Base-by-base conservation (phyloP, 1,140 invertebrate genomes). In the Coptotermes formosanus region DNA sequence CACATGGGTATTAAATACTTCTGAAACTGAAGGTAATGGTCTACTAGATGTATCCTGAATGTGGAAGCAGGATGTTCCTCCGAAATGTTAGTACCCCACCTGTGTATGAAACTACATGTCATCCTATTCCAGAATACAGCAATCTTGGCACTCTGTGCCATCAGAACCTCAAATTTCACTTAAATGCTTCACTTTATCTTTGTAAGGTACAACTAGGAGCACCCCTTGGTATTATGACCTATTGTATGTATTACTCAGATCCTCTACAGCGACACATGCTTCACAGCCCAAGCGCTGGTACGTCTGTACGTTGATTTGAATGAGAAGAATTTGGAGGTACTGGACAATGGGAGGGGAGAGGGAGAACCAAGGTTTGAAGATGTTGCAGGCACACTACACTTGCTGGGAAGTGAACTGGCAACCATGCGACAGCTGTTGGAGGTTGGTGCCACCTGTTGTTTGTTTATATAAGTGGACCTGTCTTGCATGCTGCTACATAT, bases 231-330 rank as follows among this genome's bases (percentile, higher is more conserved):
- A 64, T 64, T 64, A 12, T 48, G 59, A 25, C 59, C 4, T 64
- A 11, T 64, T 83, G n/a, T n/a, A 9, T 83, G 30, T 86, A 83
- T 84, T 81, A 87, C 90, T 1, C 87, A 92, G 92, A 92, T 94
- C 87, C 91, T 94, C 82, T 94, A 92, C 88, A 92, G 90, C 87
- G 96, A 97, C 91, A 96, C 96, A 25, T 96, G 96, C 89, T 95
- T 96, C 89, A 95, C 96, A 85, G 95, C 95, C 87, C 96, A 97
- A 92, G 95, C 96, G 85, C 89, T 96, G 48, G 94, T 96, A 59
- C 92, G 94, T 87, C 92, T 97, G 43, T 95, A 96, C 94, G 91
- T 97, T 38, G 96, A 97, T 91, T 92, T 96, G 85, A 93, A 95
- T 87, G 93, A 94, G 59, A 95, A 95, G 87, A 92, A 93, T 11